Evolutionary conservation across 92 coral and sea anemone species (phyloP), one percentile per base, ranked within the genome.

Genomic region (Phymanthus crucifer): DNA sequence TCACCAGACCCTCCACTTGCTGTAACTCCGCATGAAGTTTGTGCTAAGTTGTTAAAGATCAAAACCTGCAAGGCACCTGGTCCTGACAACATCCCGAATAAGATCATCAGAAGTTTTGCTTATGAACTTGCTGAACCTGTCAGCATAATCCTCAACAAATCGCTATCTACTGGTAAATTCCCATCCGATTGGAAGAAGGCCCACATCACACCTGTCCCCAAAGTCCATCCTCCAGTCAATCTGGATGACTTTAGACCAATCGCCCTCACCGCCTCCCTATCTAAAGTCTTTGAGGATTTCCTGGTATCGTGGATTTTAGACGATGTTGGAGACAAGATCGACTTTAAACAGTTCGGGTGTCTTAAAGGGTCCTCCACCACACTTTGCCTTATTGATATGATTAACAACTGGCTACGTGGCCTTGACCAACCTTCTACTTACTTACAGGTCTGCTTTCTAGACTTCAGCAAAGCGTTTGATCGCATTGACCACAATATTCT

Each of bases 311-410:
- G 83, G 88, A 33, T 84, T 34, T n/a, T 81, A 47, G 75, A 74
- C 11, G 89, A 86, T 68, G 57, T 86, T 33, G 75, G 78, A 10
- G 82, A 66, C 13, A 17, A 71, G 19, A 78, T 84, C 43, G 91
- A 83, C 47, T 85, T 78, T 46, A n/a, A 40, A 66, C 91, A 83
- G 65, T 84, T 78, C 84, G 83, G 88, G 21, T 70, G 88, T 19
- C 56, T 88, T 45, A 84, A 80, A 37, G 88, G 83, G 46, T 45
- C 81, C 26, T 87, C 88, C n/a, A 78, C 88, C 8, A 84, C 89
- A 46, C 74, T 45, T 27, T 88, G 89, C 58, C 83, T 80, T 11
- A 84, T 89, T 37, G 83, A 84, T 57, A 71, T 88, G 34, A 54
- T 83, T 57, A 85, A 79, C 68, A 84, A 69, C 75, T 78, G 87